Conservation (phyloP, 2,888 invertebrate genomes). For the Odontomyia ornata region DNA sequence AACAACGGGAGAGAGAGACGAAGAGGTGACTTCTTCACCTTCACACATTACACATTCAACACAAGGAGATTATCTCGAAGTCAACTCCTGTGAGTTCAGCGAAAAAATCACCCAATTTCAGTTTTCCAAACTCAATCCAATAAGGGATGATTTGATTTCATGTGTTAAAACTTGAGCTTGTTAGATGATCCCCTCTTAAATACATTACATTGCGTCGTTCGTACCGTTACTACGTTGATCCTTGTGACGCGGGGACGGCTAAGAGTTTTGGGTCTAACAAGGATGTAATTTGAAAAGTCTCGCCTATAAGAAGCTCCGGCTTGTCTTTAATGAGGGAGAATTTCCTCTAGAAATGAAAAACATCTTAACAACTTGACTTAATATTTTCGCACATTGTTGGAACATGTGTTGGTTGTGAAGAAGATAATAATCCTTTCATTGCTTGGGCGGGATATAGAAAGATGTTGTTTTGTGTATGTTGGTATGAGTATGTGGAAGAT, state of each 20-base stretch:
- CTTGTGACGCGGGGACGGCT: not conserved
- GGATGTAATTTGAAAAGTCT: slow-evolving; percentile 32
- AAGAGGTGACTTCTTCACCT: slow-evolving; percentile 6
- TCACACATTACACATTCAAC: slow-evolving; percentile 20
- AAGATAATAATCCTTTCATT: not conserved
- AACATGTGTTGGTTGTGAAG: slow-evolving; percentile 21
- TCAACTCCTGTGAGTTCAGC: not conserved
- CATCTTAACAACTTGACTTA: slow-evolving; percentile 39
- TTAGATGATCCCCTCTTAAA: slow-evolving; percentile 20
- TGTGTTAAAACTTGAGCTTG: slow-evolving; percentile 43
- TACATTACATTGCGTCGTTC: not conserved
- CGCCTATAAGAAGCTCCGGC: slow-evolving; percentile 3
- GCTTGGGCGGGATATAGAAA: not conserved
- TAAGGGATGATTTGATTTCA: slow-evolving; percentile 49
- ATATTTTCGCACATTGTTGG: slow-evolving; percentile 39
- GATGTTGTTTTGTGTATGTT: too few relatives aligned
- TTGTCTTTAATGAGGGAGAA: slow-evolving; percentile 22
- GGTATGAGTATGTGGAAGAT: too few relatives aligned
- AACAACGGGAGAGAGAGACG: too few relatives aligned
- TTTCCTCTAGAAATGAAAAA: slow-evolving; percentile 18
- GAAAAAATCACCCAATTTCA: slow-evolving; percentile 46
- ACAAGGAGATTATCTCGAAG: slow-evolving; percentile 10
- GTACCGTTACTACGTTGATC: not conserved
- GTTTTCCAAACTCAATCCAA: slow-evolving; percentile 47
- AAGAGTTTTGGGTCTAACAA: not conserved